Evolutionary conservation across 2,797 vertebrate species (phyloP).

Genomic region (Liasis olivaceus): DNA sequence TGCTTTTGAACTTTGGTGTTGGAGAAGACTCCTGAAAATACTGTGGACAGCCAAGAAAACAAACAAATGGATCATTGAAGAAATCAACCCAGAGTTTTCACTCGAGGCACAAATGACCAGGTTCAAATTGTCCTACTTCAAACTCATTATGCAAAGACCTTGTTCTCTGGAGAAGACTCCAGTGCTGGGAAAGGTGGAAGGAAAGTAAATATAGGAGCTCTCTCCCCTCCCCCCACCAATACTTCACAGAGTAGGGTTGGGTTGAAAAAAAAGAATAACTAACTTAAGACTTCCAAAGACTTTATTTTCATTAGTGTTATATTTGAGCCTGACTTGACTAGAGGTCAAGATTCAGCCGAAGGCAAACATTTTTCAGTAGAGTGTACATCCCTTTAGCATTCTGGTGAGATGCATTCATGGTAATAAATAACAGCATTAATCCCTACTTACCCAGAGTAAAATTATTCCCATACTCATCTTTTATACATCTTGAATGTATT

Average conservation of each 20-base stretch:
- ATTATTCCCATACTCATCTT: neutral
- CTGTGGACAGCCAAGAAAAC: too few relatives aligned
- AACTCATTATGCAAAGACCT: too few relatives aligned
- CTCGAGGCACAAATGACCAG: too few relatives aligned
- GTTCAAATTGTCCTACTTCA: too few relatives aligned
- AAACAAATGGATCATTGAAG: too few relatives aligned
- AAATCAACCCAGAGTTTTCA: too few relatives aligned
- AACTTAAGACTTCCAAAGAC: neutral
- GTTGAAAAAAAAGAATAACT: neutral
- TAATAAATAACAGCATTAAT: neutral
- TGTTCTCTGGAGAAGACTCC: too few relatives aligned
- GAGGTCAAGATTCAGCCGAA: neutral
- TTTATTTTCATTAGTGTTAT: neutral
- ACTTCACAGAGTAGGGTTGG: neutral
- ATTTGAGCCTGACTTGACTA: neutral
- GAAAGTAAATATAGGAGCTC: neutral
- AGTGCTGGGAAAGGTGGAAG: too few relatives aligned
- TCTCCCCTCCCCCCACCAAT: neutral
- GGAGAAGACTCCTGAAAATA: too few relatives aligned
- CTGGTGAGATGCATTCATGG: neutral
- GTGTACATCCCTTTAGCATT: neutral
- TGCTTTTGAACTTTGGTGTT: too few relatives aligned
- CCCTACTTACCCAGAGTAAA: neutral
- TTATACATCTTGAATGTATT: neutral
- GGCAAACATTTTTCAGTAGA: neutral